Evolutionary conservation across 2,888 invertebrate genomes (phyloP).

Genomic region (Ectobius pallidus): DNA sequence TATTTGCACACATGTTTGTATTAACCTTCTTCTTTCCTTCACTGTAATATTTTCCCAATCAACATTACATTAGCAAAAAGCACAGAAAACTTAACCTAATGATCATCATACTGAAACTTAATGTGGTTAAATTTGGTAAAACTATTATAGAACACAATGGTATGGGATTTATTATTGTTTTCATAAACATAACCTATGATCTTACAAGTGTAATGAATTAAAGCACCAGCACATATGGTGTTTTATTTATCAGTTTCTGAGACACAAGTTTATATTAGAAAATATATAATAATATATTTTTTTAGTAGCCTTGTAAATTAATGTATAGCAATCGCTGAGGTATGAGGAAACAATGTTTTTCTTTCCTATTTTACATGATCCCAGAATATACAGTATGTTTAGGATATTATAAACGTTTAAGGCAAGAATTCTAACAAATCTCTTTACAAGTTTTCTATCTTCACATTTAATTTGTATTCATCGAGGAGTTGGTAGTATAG

Average conservation of each 20-base stretch:
- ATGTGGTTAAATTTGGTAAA: constrained; percentile 11
- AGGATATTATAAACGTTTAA: background rate
- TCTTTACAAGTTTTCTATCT: constrained; percentile 16
- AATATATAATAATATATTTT: background rate
- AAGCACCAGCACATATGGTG: constrained; percentile 28
- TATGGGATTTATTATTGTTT: constrained; percentile 1
- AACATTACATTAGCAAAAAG: constrained; percentile 6
- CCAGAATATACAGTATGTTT: constrained; percentile 7
- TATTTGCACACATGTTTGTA: background rate
- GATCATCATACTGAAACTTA: background rate
- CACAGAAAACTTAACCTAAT: background rate
- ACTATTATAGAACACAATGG: constrained; percentile 1
- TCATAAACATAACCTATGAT: constrained; percentile 18
- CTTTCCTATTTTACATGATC: constrained; percentile 12
- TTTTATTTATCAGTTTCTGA: background rate
- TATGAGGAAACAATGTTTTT: constrained; percentile 1
- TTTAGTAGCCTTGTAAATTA: constrained; percentile 1
- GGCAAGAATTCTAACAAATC: constrained; percentile 14
- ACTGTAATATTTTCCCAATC: background rate
- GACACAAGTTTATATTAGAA: background rate
- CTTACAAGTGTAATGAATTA: constrained; percentile 22
- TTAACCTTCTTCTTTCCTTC: constrained; percentile 7
- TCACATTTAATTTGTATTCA: background rate
- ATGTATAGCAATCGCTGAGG: constrained; percentile 11
- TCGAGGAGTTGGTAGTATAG: background rate